Evolutionary conservation across 1,140 invertebrate genomes (phyloP), one percentile per base, ranked within the genome.

Genomic region (Caenorhabditis brenneri): DNA sequence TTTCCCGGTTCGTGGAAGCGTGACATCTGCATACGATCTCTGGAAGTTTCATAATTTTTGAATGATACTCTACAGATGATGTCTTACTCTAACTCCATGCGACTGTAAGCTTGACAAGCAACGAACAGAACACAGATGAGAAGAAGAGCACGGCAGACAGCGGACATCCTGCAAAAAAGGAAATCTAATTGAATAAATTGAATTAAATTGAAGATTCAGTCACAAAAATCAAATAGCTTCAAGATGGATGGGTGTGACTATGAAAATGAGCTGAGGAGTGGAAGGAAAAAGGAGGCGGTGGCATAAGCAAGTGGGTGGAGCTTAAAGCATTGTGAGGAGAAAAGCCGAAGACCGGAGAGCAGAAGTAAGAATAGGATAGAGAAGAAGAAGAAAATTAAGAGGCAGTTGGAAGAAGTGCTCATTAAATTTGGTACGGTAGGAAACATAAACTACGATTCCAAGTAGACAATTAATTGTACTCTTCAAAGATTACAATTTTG

Each of bases 51-150:
- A 74, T 4, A 42, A 42, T 74, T 24, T 74, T n/a, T n/a, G n/a
- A n/a, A n/a, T n/a, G 0, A 6, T 27, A 10, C n/a, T 0, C 0
- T 5, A 27, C 27, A 12, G 33, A n/a, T n/a, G 7, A 42, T 0
- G 19, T 12, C 65, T 74, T 46, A 74, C 65, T 74, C 65, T n/a
- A 74, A 42, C 65, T 74, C 65, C 65, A 74, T 74, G 36, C 65
- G 65, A 74, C 65, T 74, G 65, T 74, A 74, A 9, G 65, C 36
- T 42, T 74, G 36, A 24, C 27, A 74, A 10, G 10, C 27, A 16
- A 42, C 65, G 22, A 74, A 74, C 65, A 74, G 36, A 46, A 74
- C 36, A 74, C 36, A 46, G 6, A 74, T 24, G 29, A 74, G 22
- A 22, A 74, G 65, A 74, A 74, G 65, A 24, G 65, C 65, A 42